Conservation (phyloP, 2,888 invertebrate species). For the Drymonia ruficornis region DNA sequence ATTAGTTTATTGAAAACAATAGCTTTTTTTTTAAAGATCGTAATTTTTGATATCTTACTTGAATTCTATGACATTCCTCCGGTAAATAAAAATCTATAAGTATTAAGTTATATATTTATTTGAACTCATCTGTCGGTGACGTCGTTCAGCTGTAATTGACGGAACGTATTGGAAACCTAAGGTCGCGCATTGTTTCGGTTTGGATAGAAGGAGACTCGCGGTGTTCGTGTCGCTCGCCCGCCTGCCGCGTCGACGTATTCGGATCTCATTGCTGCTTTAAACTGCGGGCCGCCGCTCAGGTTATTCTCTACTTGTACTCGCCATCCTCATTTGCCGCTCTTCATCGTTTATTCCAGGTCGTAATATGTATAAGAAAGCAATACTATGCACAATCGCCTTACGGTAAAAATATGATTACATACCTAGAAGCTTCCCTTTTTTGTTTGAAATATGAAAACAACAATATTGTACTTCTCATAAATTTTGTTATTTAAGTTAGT, state of each 20-base stretch:
- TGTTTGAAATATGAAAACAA: constrained; percentile 49
- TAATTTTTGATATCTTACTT: constrained; percentile 8
- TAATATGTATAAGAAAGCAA: constrained; percentile 7
- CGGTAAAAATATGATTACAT: constrained; percentile 18
- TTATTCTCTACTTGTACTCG: constrained; percentile 41
- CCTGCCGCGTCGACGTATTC: constrained; percentile 36
- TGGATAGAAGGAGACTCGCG: constrained; percentile 14
- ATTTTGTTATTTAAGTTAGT: constrained; percentile 41
- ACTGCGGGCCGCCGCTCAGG: constrained; percentile 42
- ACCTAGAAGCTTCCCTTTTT: constrained; percentile 14
- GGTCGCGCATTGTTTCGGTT: constrained; percentile 26
- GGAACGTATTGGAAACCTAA: neutral
- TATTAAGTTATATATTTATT: neutral
- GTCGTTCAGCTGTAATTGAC: neutral
- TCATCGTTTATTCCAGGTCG: constrained; percentile 20
- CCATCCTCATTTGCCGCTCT: constrained; percentile 49
- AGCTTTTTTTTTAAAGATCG: neutral
- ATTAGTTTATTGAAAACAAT: neutral
- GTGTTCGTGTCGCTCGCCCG: neutral
- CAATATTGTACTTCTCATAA: constrained; percentile 83
- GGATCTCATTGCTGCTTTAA: constrained; percentile 56
- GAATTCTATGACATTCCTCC: constrained; percentile 28
- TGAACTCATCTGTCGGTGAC: neutral
- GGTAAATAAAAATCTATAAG: neutral
- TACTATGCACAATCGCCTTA: constrained; percentile 21